Evolutionary conservation across 2,797 vertebrate species (phyloP).

Genomic region (Thripadectes ignobilis): DNA sequence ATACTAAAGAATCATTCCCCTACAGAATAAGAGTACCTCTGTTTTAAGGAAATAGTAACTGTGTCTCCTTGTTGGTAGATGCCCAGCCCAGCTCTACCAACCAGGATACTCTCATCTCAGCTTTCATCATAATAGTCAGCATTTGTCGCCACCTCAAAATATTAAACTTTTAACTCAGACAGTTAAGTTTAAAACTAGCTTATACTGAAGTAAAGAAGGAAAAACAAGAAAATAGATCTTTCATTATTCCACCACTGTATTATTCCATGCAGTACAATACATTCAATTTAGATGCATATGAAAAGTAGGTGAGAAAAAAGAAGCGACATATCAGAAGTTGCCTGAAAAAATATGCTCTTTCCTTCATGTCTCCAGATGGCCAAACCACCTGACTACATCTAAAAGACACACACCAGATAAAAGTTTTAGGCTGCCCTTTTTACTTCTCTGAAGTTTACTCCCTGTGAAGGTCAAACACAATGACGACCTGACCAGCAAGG

Average conservation of each 20-base stretch:
- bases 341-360: slow-evolving; percentile 4
- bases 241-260: neutral
- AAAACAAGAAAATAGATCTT: neutral
- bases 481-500: neutral
- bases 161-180: neutral
- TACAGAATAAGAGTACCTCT: neutral
- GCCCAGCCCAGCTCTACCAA: neutral
- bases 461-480: slow-evolving; percentile 37
- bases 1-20: neutral
- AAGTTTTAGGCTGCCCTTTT: slow-evolving; percentile 29
- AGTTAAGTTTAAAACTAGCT: neutral
- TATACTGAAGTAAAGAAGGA: neutral
- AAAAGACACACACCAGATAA: slow-evolving; percentile 14
- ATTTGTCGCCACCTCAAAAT: neutral
- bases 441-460: slow-evolving; percentile 28
- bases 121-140: neutral
- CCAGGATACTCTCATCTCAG: neutral
- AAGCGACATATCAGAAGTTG: slow-evolving; percentile 6
- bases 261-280: neutral
- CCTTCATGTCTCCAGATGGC: slow-evolving; percentile 26
- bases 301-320: slow-evolving; percentile 27
- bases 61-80: neutral
- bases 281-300: neutral
- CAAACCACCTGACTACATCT: slow-evolving; percentile 15
- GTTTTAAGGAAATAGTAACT: neutral